These are phyloP conservation scores for Harpalus rufipes DNA, from an alignment of 2,888 invertebrate species.

Conservation along the genomic window DNA sequence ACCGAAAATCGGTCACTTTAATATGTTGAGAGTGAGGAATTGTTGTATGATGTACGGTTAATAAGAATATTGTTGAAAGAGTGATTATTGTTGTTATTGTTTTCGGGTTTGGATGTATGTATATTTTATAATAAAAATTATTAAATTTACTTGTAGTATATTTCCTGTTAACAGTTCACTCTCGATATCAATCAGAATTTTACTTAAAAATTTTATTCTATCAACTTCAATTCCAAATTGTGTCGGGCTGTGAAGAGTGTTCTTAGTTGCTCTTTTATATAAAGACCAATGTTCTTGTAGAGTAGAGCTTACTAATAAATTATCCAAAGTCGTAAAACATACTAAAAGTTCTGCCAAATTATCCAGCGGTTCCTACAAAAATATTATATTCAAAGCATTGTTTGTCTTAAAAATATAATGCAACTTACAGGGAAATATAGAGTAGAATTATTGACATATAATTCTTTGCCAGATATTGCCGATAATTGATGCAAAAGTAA, in stretches of 20 bases:
- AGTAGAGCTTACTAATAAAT: slow-evolving; percentile 80
- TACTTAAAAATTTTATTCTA: slow-evolving; percentile 84
- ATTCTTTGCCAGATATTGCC: slow-evolving; percentile 81
- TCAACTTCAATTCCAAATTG: slow-evolving; percentile 81
- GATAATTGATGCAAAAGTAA: slow-evolving; percentile 88
- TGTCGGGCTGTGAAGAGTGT: slow-evolving; percentile 82
- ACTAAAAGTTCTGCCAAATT: slow-evolving; percentile 84
- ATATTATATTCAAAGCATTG: slow-evolving; percentile 73
- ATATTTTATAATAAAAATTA: slow-evolving; percentile 8
- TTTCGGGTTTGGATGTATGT: too few species aligned
- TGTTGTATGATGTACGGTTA: too few species aligned
- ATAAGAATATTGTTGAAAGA: too few species aligned
- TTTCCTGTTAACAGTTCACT: slow-evolving; percentile 83
- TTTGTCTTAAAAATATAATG: slow-evolving; percentile 19
- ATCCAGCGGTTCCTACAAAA: slow-evolving; percentile 77
- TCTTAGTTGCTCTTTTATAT: slow-evolving; percentile 87
- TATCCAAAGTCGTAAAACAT: slow-evolving; percentile 85
- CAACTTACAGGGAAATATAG: slow-evolving; percentile 75
- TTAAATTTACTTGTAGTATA: slow-evolving; percentile 82
- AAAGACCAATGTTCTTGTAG: slow-evolving; percentile 86
- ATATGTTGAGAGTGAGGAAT: too few species aligned
- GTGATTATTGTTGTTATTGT: too few species aligned
- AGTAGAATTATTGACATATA: slow-evolving; percentile 72
- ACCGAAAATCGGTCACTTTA: too few species aligned
- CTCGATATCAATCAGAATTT: slow-evolving; percentile 85